These are phyloP conservation scores for Brachionus koreanus DNA, from an alignment of 1,140 invertebrate genomes.

Conservation along the genomic window DNA sequence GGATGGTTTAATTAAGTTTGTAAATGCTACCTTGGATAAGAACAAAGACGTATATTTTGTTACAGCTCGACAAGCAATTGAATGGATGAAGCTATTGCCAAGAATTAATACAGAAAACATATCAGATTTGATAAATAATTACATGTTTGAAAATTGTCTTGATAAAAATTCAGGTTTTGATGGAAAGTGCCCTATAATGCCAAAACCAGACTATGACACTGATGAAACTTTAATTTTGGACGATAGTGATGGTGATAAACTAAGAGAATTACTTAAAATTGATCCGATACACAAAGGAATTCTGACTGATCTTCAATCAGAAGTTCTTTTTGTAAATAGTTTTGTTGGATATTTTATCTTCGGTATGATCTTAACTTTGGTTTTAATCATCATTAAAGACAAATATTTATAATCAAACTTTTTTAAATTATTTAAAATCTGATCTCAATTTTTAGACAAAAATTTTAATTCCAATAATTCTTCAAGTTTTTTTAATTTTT, in stretches of 20 bases:
- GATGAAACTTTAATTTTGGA: constrained; percentile 21
- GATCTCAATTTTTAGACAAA: neutral
- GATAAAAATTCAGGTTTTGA: neutral
- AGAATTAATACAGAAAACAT: constrained; percentile 13
- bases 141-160: constrained; percentile 3
- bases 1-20: constrained; percentile 35
- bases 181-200: neutral
- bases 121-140: constrained; percentile 8
- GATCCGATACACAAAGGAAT: neutral
- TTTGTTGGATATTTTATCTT: neutral
- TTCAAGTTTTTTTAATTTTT: neutral
- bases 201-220: constrained; percentile 1
- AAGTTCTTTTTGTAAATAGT: constrained; percentile 25
- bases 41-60: constrained; percentile 39
- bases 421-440: constrained; percentile 4
- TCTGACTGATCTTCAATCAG: constrained; percentile 27
- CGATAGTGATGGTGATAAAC: constrained; percentile 1
- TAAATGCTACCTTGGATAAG: constrained; percentile 9
- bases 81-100: constrained; percentile 41
- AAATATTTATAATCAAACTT: neutral
- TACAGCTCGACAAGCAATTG: constrained; percentile 38
- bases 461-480: neutral
- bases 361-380: neutral
- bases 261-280: constrained; percentile 26
- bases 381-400: constrained; percentile 10